Conservation (phyloP, 2,797 vertebrate genomes). For the Alfaro cultratus region DNA sequence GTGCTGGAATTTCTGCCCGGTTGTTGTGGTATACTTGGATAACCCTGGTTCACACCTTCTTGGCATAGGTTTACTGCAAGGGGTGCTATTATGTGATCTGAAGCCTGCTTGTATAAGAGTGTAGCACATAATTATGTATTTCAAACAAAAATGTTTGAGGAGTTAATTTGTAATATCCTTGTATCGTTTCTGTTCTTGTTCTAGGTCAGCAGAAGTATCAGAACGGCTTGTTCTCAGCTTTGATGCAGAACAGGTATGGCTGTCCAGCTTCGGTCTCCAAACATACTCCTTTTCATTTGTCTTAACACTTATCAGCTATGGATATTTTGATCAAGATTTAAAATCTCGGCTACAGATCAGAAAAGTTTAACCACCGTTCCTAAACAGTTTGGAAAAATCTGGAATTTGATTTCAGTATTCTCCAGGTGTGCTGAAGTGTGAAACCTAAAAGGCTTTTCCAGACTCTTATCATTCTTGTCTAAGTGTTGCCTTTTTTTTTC, state of each 20-base stretch:
- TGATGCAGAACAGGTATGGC: slow-evolving; percentile 84
- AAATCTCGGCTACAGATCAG: background rate
- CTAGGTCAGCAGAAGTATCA: slow-evolving; percentile 69
- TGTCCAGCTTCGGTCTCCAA: slow-evolving; percentile 41
- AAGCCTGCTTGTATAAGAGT: background rate
- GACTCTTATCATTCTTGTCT: background rate
- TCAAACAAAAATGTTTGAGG: background rate
- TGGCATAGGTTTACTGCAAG: background rate
- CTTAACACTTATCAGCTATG: background rate
- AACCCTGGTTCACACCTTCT: slow-evolving; percentile 1
- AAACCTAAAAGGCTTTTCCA: background rate
- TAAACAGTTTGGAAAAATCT: background rate
- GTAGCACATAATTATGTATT: background rate
- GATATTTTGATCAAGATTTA: background rate
- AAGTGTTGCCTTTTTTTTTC: background rate
- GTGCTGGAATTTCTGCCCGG: slow-evolving; percentile 20
- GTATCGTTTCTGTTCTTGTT: slow-evolving; percentile 42
- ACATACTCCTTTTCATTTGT: slow-evolving; percentile 11
- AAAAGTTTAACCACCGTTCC: background rate
- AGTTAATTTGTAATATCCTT: slow-evolving; percentile 19
- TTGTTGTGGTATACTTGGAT: slow-evolving; percentile 17
- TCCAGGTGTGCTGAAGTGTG: background rate
- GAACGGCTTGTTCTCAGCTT: slow-evolving; percentile 79
- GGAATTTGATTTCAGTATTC: background rate
- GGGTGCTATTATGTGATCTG: background rate